phyloP scores from a whole-genome alignment of 2,113 vertebrate species.

The Tupaia tana region DNA sequence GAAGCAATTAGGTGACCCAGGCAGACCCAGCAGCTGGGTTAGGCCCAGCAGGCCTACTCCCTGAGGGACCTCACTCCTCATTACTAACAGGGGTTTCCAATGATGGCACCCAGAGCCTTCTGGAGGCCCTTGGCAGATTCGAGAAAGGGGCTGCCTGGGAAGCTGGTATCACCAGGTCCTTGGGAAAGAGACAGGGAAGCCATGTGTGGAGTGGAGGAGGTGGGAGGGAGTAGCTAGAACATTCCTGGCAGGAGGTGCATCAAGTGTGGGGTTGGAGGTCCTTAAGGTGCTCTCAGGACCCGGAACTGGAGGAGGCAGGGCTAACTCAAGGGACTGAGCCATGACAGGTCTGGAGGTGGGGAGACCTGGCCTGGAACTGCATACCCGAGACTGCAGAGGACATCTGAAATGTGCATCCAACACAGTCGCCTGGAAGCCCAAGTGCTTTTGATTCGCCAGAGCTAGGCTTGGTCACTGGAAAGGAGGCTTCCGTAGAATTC shows the following conservation, averaged over 20 bases:
- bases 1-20: too few species aligned
- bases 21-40: background rate
- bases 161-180: background rate
- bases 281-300: too few species aligned
- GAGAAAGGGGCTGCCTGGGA: background rate
- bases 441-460: background rate
- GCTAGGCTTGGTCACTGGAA: background rate
- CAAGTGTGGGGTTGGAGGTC: background rate
- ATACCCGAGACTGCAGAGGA: fast-evolving
- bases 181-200: too few species aligned
- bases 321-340: too few species aligned
- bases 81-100: too few species aligned
- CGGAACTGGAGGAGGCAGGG: too few species aligned
- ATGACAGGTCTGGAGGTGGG: background rate
- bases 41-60: background rate
- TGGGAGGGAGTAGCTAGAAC: too few species aligned
- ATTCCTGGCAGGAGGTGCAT: background rate
- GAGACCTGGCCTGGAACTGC: background rate
- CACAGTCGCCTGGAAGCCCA: fast-evolving
- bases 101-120: too few species aligned
- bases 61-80: too few species aligned
- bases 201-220: background rate
- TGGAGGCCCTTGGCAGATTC: too few species aligned
- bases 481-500: background rate
- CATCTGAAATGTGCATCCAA: background rate